Conservation (phyloP, 2,888 invertebrate genomes). For the Mythimna vitellina region DNA sequence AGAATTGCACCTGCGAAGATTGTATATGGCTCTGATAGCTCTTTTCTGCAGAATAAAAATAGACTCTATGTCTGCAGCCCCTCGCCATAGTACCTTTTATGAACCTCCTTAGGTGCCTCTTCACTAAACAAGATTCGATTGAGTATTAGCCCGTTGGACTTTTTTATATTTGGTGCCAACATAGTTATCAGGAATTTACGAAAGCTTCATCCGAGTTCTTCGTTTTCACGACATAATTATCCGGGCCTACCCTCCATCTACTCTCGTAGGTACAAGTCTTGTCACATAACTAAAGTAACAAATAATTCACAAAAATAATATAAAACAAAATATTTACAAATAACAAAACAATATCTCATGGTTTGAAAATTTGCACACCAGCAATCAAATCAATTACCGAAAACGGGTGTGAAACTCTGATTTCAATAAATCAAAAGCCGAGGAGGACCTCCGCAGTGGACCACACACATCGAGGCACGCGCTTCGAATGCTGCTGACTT, state of each 20-base stretch:
- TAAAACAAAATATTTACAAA: constrained; percentile 8
- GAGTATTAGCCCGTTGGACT: neutral
- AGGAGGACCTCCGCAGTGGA: constrained; percentile 90
- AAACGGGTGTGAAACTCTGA: constrained; percentile 86
- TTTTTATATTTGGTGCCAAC: neutral
- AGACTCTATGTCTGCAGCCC: no score
- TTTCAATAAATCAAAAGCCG: constrained; percentile 87
- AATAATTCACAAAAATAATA: neutral
- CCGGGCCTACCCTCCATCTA: neutral
- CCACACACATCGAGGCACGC: constrained; percentile 95
- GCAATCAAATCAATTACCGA: constrained; percentile 72
- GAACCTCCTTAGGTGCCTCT: neutral
- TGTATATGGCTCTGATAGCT: no score
- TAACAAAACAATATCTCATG: constrained; percentile 26
- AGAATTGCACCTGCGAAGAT: no score
- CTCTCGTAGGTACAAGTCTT: neutral
- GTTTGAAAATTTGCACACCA: constrained; percentile 53
- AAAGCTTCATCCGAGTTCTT: neutral
- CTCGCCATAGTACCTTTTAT: no score
- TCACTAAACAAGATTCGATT: neutral
- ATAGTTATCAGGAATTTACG: neutral
- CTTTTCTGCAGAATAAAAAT: no score
- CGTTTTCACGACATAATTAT: neutral
- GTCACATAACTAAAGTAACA: neutral
- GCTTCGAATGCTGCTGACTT: constrained; percentile 91